Evolutionary conservation across 2,888 invertebrate species (phyloP), one percentile per base, ranked within the genome.

Genomic region (Epinotia ramella): DNA sequence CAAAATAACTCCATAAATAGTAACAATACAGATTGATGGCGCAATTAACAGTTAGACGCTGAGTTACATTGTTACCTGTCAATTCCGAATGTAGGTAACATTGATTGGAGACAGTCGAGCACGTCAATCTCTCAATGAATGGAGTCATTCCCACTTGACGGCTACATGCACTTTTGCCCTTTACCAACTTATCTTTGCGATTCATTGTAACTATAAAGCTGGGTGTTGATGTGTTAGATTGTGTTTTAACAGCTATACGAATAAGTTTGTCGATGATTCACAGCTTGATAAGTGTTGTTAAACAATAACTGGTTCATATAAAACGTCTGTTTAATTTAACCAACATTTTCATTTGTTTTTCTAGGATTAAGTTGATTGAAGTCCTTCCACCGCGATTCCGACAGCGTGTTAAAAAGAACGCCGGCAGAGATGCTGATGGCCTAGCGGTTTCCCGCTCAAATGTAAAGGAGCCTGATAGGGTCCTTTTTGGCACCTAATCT

Each of bases 91-190:
- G 62, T 60, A n/a, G n/a, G n/a, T n/a, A 60, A 73, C 59, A 49
- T 53, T 44, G 33, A 40, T 60, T 33, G 18, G 20, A 65, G 57
- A 68, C 57, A 18, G 46, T 59, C 16, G 40, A 57, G 18, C 56
- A 57, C 16, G 70, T 71, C 75, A 60, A 56, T 75, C 59, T 9
- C n/a, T 68, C 46, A 60, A 65, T 70, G 40, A 71, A 70, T 70
- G 40, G 12, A 71, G 70, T 56, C 28, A 40, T 71, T 53, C 74
- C 49, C 16, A 20, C n/a, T 18, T 65, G 75, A 75, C 65, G 65
- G 65, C 53, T 75, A 75, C 75, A 75, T 66, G 75, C 70, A 59
- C 60, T 75, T 65, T 75, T 59, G 46, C 16, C 13, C n/a, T 12
- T 40, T 49, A 65, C 65, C 24, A 70, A 70, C 28, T 65, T 70